These are phyloP conservation scores for Dorcus hopei DNA, from an alignment of 2,888 invertebrate species.

Conservation along the genomic window DNA sequence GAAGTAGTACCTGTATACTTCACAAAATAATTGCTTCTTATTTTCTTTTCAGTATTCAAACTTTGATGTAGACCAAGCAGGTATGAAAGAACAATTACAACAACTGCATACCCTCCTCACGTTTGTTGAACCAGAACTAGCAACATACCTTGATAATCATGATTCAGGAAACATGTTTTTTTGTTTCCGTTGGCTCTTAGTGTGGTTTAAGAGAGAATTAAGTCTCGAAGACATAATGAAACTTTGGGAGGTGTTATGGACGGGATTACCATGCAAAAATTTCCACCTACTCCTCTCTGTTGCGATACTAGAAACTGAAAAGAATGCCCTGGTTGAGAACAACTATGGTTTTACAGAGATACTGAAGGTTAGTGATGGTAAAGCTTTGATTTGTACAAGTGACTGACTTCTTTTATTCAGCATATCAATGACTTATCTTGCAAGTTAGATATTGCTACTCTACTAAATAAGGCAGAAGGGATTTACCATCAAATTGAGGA, in stretches of 20 bases:
- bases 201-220: constrained; percentile 91
- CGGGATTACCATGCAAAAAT: constrained; percentile 88
- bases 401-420: constrained; percentile 52
- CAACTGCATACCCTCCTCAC: constrained; percentile 79
- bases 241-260: constrained; percentile 97
- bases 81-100: constrained; percentile 89
- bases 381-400: not conserved
- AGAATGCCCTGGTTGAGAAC: constrained; percentile 81
- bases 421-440: constrained; percentile 94
- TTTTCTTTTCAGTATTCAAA: constrained; percentile 66
- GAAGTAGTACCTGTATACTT: too few species aligned
- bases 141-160: constrained; percentile 79
- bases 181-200: constrained; percentile 95
- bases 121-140: constrained; percentile 80
- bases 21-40: not conserved
- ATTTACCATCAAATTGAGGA: constrained; percentile 85
- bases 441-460: constrained; percentile 77
- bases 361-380: constrained; percentile 65
- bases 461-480: constrained; percentile 84
- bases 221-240: constrained; percentile 80
- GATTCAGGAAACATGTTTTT: constrained; percentile 97
- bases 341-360: constrained; percentile 96
- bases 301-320: constrained; percentile 89
- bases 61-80: constrained; percentile 95
- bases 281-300: constrained; percentile 92